phyloP scores from a whole-genome alignment of 2,113 vertebrate species.

The Vulpes vulpes region DNA sequence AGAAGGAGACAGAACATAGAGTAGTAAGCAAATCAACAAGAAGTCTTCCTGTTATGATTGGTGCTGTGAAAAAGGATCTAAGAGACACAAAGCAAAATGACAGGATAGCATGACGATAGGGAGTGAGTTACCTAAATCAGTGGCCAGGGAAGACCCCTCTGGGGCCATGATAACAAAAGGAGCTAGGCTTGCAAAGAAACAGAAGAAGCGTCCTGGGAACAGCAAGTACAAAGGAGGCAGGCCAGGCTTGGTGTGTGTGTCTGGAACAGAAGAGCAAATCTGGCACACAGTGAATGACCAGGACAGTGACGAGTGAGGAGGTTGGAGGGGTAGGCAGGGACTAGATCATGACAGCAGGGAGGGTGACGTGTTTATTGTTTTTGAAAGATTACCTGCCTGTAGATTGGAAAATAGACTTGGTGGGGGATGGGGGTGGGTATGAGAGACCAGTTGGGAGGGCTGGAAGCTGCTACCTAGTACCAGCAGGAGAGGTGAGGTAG shows the following conservation, averaged over 20 bases:
- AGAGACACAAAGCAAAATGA: not conserved
- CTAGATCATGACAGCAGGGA: not conserved
- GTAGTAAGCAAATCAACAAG: not conserved
- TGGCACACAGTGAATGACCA: fast-evolving
- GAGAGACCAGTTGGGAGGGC: not conserved
- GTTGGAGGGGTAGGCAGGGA: not conserved
- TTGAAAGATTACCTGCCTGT: not conserved
- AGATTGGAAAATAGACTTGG: not conserved
- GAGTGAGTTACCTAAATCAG: not conserved
- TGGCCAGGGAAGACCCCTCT: not conserved
- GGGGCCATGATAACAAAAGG: not conserved
- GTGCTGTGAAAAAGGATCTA: not conserved
- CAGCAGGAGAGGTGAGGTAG: not conserved
- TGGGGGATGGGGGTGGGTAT: not conserved
- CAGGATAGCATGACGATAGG: not conserved
- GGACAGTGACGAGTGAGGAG: not conserved
- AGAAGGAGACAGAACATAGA: not conserved
- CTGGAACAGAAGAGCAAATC: not conserved
- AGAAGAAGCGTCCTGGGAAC: not conserved
- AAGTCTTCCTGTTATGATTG: not conserved
- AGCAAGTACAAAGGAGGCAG: not conserved
- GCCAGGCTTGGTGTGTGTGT: not conserved
- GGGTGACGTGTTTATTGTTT: not conserved
- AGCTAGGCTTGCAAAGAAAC: not conserved
- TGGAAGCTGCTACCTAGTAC: not conserved